phyloP scores from a whole-genome alignment of 2,888 invertebrate genomes.

The Apamea sordens region DNA sequence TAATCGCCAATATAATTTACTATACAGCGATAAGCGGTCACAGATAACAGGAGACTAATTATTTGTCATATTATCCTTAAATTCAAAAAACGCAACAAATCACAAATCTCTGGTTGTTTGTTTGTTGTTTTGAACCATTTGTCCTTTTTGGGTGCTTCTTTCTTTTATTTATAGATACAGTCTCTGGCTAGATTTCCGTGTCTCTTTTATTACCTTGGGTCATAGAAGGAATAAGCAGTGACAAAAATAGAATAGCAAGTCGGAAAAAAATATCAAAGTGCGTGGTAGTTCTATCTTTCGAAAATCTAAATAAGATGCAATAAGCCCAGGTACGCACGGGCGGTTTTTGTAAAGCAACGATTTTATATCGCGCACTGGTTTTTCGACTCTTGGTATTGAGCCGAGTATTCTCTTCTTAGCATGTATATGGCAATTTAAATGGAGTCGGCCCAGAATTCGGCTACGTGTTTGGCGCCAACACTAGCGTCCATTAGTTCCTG shows the following conservation, averaged over 20 bases:
- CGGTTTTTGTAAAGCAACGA: neutral
- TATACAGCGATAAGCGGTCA: neutral
- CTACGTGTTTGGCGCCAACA: too few species aligned
- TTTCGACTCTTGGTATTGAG: too few species aligned
- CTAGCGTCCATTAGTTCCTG: too few species aligned
- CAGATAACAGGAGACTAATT: constrained; percentile 12
- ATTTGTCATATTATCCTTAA: too few species aligned
- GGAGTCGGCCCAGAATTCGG: too few species aligned
- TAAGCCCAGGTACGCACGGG: neutral
- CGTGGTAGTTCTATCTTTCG: neutral
- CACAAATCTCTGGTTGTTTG: too few species aligned
- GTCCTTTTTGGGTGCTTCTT: neutral
- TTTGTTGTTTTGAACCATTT: too few species aligned
- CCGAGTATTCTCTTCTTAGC: too few species aligned
- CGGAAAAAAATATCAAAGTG: neutral
- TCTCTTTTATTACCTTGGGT: neutral
- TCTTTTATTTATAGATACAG: neutral
- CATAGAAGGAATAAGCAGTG: neutral
- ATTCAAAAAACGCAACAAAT: too few species aligned
- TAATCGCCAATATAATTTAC: constrained; percentile 33
- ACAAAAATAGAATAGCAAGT: neutral
- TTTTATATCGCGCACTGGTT: neutral
- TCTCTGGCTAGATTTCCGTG: neutral
- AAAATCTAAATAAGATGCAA: constrained; percentile 2
- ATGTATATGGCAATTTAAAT: too few species aligned